Evolutionary conservation across 2,113 vertebrate species (phyloP).

Genomic region (Scalopus aquaticus): DNA sequence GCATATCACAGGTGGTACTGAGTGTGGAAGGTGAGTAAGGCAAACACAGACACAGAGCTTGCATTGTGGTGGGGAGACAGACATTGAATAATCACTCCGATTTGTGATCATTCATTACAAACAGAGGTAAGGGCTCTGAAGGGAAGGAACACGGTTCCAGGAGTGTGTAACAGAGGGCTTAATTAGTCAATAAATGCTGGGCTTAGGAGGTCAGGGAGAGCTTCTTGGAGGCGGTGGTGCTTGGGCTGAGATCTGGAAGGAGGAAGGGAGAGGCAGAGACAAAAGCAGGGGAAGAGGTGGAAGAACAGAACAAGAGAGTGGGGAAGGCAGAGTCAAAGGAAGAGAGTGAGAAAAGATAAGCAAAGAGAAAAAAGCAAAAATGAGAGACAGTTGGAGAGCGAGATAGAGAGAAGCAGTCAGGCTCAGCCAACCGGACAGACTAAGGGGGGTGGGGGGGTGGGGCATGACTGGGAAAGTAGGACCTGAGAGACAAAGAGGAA

Average conservation of each 20-base stretch:
- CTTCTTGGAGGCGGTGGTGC: conserved; percentile 13
- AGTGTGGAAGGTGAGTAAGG: neutral
- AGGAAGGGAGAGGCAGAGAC: neutral
- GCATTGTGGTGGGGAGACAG: too few species aligned
- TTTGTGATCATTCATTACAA: neutral
- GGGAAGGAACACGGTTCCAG: neutral
- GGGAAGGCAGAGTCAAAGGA: neutral
- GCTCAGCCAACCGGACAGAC: neutral
- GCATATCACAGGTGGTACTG: neutral
- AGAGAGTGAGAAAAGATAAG: neutral
- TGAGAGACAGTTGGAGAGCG: rapidly evolving
- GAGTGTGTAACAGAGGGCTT: neutral
- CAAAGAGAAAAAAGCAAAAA: neutral
- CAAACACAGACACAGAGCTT: neutral
- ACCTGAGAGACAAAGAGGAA: neutral
- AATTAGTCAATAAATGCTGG: neutral
- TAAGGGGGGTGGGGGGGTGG: rapidly evolving
- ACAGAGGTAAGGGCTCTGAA: neutral
- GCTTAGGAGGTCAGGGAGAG: neutral
- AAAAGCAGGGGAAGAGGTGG: neutral
- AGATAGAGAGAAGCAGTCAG: neutral
- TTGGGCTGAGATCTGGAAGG: neutral
- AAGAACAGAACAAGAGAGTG: too few species aligned
- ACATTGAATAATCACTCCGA: neutral
- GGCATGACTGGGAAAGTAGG: neutral